These are phyloP conservation scores for Anabacerthia variegaticeps DNA, from an alignment of 2,797 vertebrate genomes.

Conservation along the genomic window DNA sequence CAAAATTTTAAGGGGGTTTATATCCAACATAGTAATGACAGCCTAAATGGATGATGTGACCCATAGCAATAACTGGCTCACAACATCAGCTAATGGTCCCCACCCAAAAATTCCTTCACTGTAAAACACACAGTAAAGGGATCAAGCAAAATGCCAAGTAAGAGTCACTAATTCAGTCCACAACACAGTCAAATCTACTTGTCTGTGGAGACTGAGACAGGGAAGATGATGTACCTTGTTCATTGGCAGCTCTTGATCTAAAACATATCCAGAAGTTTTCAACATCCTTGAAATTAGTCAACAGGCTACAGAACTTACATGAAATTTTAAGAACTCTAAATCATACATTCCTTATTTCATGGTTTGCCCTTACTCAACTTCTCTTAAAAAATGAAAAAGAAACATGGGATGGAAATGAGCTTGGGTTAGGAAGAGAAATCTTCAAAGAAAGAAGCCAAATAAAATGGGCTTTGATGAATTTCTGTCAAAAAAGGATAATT, in stretches of 20 bases:
- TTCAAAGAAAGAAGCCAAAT: neutral
- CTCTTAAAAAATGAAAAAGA: neutral
- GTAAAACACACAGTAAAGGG: neutral
- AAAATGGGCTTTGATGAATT: neutral
- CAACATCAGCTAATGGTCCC: neutral
- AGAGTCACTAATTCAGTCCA: neutral
- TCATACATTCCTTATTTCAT: fast-evolving
- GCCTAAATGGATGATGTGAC: neutral
- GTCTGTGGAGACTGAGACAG: neutral
- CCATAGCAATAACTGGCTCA: neutral
- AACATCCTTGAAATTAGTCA: neutral
- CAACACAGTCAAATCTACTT: neutral
- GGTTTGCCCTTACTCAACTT: neutral
- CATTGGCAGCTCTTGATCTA: neutral
- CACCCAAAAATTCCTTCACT: neutral
- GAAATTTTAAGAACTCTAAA: neutral
- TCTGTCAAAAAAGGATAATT: neutral
- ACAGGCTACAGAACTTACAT: neutral
- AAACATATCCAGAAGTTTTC: neutral
- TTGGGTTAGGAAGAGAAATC: neutral
- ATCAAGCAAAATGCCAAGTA: neutral
- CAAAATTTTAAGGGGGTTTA: neutral
- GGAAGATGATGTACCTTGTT: neutral
- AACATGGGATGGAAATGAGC: neutral
- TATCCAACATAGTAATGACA: neutral